Evolutionary conservation across 2,113 vertebrate genomes (phyloP), one percentile per base, ranked within the genome.

Genomic region (Otus sunia): DNA sequence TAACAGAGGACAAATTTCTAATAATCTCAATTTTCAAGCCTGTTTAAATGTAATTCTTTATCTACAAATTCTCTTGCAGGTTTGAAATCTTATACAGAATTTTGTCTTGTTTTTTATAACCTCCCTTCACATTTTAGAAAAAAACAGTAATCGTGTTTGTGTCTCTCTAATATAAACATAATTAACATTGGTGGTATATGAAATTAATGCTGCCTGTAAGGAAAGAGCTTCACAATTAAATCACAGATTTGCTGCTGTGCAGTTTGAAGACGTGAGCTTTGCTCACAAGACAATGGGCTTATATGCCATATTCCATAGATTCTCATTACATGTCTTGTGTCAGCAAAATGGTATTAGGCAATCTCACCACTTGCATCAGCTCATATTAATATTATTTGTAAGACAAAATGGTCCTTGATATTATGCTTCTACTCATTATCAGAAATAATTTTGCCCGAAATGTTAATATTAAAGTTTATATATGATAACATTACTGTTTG

Each of bases 221-320:
- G 88, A 88, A 94, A 94, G 86, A 97, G 89, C 75, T 95, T 94
- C 90, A 89, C 84, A 98, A 96, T 97, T 94, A 84, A 97, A 97
- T 88, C 86, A 94, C 19, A 92, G 93, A 79, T 94, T 85, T 96
- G 86, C 60, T 66, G 90, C 87, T 94, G 73, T 64, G 88, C 88
- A 79, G 86, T 94, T 88, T 90, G 87, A 52, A 92, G 94, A 85
- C 0, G 23, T 93, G 97, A 86, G 86, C 81, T 91, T 97, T 72
- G 55, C 92, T 97, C 95, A 81, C 76, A 95, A 92, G 91, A 95
- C 93, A 97, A 95, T 90, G 62, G 52, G 30, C 79, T 97, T 83
- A 79, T 94, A 64, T 2, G 14, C 90, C 85, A 89, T 91, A 92
- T 97, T 96, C 95, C 89, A 87, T 84, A 91, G 95, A 96, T 93